A percentile compares a stretch with the other conserved stretches of the same genome.
Evolutionary conservation across 2,888 invertebrate genomes (phyloP).

Genomic region (Hyalella azteca): DNA sequence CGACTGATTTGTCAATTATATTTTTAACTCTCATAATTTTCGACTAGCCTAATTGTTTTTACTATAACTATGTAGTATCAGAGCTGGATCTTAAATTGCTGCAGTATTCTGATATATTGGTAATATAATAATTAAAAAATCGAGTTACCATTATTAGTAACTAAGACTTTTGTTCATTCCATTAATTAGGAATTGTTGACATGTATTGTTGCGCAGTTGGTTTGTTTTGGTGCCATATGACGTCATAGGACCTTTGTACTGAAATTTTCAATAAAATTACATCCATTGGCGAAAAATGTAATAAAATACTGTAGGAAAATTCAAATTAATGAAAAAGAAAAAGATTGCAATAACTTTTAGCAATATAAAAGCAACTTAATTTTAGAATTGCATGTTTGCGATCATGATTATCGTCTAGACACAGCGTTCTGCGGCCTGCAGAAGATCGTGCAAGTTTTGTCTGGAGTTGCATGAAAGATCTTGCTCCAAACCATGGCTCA

Average conservation of each 20-base stretch:
- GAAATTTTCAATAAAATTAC: neutral
- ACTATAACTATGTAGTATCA: too few relatives aligned
- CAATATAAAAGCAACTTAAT: neutral
- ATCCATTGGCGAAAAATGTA: neutral
- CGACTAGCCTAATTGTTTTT: too few relatives aligned
- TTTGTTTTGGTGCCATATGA: conserved; percentile 31
- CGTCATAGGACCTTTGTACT: conserved; percentile 20
- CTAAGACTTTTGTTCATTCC: too few relatives aligned
- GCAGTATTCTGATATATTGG: too few relatives aligned
- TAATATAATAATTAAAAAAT: too few relatives aligned
- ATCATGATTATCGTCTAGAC: conserved; percentile 37
- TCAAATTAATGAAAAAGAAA: too few relatives aligned
- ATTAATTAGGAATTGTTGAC: conserved; percentile 13
- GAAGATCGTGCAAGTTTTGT: conserved; percentile 24
- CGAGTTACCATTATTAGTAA: too few relatives aligned
- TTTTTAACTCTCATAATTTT: too few relatives aligned
- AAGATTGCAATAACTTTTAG: neutral
- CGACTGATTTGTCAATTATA: too few relatives aligned
- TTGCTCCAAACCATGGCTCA: conserved; percentile 26
- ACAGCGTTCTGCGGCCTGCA: conserved; percentile 11
- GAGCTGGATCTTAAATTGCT: too few relatives aligned
- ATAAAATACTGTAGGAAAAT: too few relatives aligned
- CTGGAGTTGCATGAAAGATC: conserved; percentile 33
- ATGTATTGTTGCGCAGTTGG: conserved; percentile 19
- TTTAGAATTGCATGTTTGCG: neutral